Evolutionary conservation across 2,888 invertebrate species (phyloP), one percentile per base, ranked within the genome.

Genomic region (Antitype chi): DNA sequence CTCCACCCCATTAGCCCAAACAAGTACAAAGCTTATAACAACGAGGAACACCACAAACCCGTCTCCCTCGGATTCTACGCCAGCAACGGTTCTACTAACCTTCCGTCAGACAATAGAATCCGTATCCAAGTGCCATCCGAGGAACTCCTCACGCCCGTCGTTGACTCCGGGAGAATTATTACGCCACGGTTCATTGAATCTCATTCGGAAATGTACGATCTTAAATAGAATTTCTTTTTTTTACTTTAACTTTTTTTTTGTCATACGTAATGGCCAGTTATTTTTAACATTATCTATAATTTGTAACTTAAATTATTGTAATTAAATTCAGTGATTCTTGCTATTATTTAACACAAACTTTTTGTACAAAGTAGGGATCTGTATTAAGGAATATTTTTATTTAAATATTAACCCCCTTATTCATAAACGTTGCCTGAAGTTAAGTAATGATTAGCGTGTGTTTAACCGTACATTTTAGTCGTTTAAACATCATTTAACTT

Each of bases 41-140:
- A 89, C 13, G 95, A 96, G 15, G 95, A 95, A 64, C 94, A 94
- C 80, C 95, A 95, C 84, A 96, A 96, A 77, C 96, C 96, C 0
- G 88, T 95, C 74, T 92, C 96, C 0, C 92, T 97, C 20, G 95
- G 95, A 74, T 93, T 97, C 90, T 96, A 94, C 82, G 97, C 97
- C 68, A 97, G 97, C 82, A 97, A 97, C 89, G 97, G 97, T 57
- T 95, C 97, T 15, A 96, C 97, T 84, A 96, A 97, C 70, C 88
- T 94, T 13, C 91, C 94, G 17, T 97, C 98, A 74, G 97, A 97
- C 74, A 98, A 98, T 93, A 97, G 97, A 91, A 98, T 98, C 87
- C 97, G 98, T 80, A 98, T 98, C 82, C 97, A 97, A 89, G 97
- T 98, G 66, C 98, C 97, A 71, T 97, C 97, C 0, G 98, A 98